A percentile compares a stretch with the other conserved stretches of the same genome.
These are phyloP conservation scores for Heterotis niloticus DNA, from an alignment of 2,113 vertebrate genomes.

Conservation along the genomic window DNA sequence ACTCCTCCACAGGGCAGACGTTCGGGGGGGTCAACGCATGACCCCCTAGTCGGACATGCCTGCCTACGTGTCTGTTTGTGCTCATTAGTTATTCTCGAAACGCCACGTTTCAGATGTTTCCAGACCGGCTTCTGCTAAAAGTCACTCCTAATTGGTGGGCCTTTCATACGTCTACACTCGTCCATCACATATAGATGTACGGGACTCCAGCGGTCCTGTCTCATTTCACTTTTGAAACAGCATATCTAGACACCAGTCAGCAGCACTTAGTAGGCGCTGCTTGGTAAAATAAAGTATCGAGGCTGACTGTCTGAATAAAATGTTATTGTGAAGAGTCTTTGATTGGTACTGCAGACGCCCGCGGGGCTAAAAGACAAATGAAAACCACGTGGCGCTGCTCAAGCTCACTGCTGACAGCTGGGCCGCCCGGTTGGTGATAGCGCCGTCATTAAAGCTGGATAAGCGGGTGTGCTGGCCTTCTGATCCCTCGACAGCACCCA, in stretches of 20 bases:
- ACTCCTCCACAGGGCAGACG: too few relatives aligned
- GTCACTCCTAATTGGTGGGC: background rate
- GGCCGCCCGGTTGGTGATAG: constrained; percentile 44
- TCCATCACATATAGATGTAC: background rate
- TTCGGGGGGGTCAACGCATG: background rate
- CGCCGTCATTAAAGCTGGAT: constrained; percentile 50
- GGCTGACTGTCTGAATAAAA: constrained; percentile 40
- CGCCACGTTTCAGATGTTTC: background rate
- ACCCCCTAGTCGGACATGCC: background rate
- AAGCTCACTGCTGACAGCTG: constrained; percentile 31
- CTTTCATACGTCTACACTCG: background rate
- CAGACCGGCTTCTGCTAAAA: background rate
- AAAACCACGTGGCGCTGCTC: constrained; percentile 31
- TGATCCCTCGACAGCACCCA: constrained; percentile 45
- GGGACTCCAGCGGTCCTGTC: constrained; percentile 3
- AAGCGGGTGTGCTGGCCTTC: constrained; percentile 49
- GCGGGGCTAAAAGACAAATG: background rate
- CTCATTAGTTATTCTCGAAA: background rate
- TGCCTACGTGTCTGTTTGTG: background rate
- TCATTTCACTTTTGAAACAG: constrained; percentile 22
- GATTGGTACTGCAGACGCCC: background rate
- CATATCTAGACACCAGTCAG: constrained; percentile 33
- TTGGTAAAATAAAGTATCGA: background rate
- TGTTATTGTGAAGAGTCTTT: background rate
- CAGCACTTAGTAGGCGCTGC: background rate